Conservation (phyloP, 92 coral and sea anemone genomes). For the Blastomussa wellsi region DNA sequence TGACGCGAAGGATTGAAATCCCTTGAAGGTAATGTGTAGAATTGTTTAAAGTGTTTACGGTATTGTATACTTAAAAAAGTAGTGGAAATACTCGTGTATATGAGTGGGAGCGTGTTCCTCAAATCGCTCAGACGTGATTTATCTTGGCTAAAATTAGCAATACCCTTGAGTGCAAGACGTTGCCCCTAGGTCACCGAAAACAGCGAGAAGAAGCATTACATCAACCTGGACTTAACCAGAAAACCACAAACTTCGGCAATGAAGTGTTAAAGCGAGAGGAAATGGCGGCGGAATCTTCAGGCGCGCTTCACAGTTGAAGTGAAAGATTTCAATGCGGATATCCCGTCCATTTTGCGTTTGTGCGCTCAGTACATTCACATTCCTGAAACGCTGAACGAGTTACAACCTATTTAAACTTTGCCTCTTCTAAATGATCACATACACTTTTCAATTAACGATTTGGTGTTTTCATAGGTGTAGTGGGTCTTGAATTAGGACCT, state of each 20-base stretch:
- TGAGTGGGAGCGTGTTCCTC: not conserved
- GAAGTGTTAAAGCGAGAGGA: constrained; percentile 6
- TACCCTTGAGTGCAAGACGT: constrained; percentile 7
- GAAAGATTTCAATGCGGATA: not conserved
- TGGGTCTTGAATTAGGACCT: not conserved
- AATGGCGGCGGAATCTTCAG: not conserved
- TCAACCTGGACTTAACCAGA: constrained; percentile 21
- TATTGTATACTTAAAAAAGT: not conserved
- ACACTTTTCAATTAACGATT: not conserved
- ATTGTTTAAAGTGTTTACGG: not conserved
- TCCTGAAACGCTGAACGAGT: not conserved
- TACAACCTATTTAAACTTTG: constrained; percentile 12
- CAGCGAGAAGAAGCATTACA: constrained; percentile 12
- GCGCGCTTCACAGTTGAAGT: not conserved
- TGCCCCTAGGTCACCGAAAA: constrained; percentile 42
- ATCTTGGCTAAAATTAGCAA: constrained; percentile 37
- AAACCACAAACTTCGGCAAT: constrained; percentile 7
- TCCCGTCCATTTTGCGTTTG: not conserved
- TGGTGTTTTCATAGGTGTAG: not conserved
- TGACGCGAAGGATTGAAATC: not conserved
- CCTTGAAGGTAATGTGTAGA: constrained; percentile 7
- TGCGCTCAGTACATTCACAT: not conserved
- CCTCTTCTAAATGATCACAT: constrained; percentile 14
- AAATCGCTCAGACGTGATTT: not conserved
- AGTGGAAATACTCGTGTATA: not conserved